Evolutionary conservation across 2,797 vertebrate genomes (phyloP).

Genomic region (Percopsis omiscomaycus): DNA sequence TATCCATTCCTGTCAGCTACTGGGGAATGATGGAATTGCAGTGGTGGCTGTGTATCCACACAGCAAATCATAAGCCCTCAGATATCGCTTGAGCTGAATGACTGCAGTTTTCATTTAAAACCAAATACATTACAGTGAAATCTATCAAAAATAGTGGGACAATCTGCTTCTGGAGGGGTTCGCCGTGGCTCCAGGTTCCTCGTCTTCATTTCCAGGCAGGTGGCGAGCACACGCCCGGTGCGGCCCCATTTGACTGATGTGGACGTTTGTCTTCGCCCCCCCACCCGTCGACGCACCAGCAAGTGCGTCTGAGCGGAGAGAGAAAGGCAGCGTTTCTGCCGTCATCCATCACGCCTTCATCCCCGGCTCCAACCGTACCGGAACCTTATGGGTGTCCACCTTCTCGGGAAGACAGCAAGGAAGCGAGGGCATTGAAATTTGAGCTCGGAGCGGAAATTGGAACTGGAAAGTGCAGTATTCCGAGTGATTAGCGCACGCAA

Average conservation of each 20-base stretch:
- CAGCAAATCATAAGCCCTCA: constrained; percentile 66
- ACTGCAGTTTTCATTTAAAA: constrained; percentile 70
- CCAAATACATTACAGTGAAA: constrained; percentile 61
- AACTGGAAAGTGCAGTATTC: background rate
- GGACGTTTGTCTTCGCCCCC: constrained; percentile 46
- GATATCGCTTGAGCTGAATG: constrained; percentile 61
- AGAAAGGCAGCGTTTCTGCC: constrained; percentile 34
- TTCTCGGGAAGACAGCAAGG: constrained; percentile 3
- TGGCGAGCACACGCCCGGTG: constrained; percentile 3
- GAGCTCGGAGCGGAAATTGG: background rate
- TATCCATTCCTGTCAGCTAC: constrained; percentile 83
- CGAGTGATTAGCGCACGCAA: no score
- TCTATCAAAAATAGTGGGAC: constrained; percentile 55
- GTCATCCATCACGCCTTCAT: constrained; percentile 48
- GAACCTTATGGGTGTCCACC: constrained; percentile 21
- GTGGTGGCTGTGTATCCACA: constrained; percentile 68
- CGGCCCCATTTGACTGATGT: constrained; percentile 44
- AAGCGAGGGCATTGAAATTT: constrained; percentile 14
- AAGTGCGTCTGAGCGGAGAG: constrained; percentile 42
- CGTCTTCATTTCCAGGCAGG: constrained; percentile 63
- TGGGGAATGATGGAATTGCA: constrained; percentile 79
- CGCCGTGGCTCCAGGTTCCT: constrained; percentile 38
- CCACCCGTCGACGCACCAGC: constrained; percentile 17
- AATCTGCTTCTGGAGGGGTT: constrained; percentile 30
- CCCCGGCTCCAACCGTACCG: constrained; percentile 19